Evolutionary conservation across 2,113 vertebrate species (phyloP), one percentile per base, ranked within the genome.

Genomic region (Panthera tigris): DNA sequence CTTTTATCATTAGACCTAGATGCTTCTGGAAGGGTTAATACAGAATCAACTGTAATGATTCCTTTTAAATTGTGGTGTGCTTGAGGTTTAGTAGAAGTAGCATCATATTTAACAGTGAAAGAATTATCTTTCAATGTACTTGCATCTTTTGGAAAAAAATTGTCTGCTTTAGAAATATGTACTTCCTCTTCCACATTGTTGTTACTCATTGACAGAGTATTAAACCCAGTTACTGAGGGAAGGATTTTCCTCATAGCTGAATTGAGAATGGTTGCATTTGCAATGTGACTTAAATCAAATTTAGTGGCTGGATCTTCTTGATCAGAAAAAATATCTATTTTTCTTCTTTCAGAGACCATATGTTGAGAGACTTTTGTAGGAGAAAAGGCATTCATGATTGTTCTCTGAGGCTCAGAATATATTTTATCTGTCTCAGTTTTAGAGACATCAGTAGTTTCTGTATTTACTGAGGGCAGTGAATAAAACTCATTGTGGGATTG

Each of bases 401-500:
- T 89, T 89, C 71, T 71, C 45, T 55, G 79, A 95, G 19, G 45
- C 85, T 95, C 36, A 39, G 19, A 66, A 89, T 86, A 29, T 66
- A 79, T 89, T 97, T 85, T 36, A 95, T 65, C 29, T 65, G 41
- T 73, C 19, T 93, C 45, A 41, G 52, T 74, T 66, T 93, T 90
- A 90, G 80, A 50, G 79, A 65, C 79, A 23, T 48, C 36, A 14
- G 25, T 57, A 18, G n/a, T 93, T 73, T 73, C 65, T 90, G 36
- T 90, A 16, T 66, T 97, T 86, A 13, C 10, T 33, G 57, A 92
- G 21, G 33, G 2, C 31, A 81, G 18, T 89, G 27, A 80, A 85
- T 84, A 16, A 96, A 92, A 80, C 19, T 65, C 21, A 74, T 14
- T 94, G 18, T 81, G 31, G 55, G 5, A 74, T 63, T 89, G 18